Percentiles rank a stretch among this genome's conserved stretches.
phyloP scores from a whole-genome alignment of 2,113 vertebrate genomes.

The Tapirus terrestris region DNA sequence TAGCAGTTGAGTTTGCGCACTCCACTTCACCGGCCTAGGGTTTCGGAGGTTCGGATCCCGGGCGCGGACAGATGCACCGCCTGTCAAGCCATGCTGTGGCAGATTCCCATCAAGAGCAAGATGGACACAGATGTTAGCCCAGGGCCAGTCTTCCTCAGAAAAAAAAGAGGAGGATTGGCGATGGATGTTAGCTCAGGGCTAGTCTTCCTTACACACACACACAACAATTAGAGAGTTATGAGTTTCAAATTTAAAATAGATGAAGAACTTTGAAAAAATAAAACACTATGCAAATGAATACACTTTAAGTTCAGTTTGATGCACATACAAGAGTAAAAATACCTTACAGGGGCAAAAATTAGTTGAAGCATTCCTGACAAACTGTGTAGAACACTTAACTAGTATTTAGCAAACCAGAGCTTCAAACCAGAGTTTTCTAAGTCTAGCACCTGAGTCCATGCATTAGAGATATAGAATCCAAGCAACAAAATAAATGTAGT shows the following conservation, averaged over 20 bases:
- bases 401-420: not conserved
- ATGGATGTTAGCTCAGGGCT: no score
- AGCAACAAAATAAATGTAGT: not conserved
- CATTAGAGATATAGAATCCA: not conserved
- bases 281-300: not conserved
- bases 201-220: no score
- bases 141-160: no score
- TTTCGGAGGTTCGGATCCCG: no score
- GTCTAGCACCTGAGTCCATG: not conserved
- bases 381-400: accelerated
- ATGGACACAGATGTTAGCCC: no score
- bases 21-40: no score
- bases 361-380: not conserved
- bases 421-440: not conserved
- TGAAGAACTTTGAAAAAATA: not conserved
- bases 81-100: no score
- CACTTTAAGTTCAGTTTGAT: not conserved
- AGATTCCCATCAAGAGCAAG: no score
- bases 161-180: no score
- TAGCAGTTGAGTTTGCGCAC: no score
- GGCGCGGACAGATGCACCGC: no score
- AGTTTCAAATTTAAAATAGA: not conserved
- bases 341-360: not conserved
- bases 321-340: not conserved
- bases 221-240: no score